phyloP scores from a whole-genome alignment of 2,888 invertebrate species.

The Caenorhabditis becei region DNA sequence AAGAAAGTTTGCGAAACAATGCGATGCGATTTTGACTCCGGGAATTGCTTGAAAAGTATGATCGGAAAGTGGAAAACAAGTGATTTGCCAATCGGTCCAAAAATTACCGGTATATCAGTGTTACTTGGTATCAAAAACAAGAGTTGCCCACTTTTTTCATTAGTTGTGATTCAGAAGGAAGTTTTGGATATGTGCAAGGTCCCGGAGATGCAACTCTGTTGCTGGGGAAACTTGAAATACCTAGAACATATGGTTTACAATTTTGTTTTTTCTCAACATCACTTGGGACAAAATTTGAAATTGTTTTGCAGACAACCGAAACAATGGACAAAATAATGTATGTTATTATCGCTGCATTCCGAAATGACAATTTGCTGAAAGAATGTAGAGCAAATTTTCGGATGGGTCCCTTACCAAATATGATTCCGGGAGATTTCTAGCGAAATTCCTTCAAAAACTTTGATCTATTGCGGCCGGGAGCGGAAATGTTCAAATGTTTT shows the following conservation, averaged over 20 bases:
- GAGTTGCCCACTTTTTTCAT: not conserved
- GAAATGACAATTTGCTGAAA: too few relatives aligned
- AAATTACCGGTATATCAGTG: conserved; percentile 52
- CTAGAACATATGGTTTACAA: conserved; percentile 68
- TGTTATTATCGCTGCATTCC: too few relatives aligned
- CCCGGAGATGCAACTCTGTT: conserved; percentile 65
- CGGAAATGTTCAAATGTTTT: too few relatives aligned
- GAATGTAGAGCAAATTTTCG: too few relatives aligned
- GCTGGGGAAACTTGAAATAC: conserved; percentile 64
- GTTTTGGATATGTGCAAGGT: conserved; percentile 71
- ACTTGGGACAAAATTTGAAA: conserved; percentile 51
- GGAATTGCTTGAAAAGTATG: conserved; percentile 61
- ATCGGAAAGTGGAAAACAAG: conserved; percentile 56
- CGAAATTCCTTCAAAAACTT: too few relatives aligned
- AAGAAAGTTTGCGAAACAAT: conserved; percentile 63
- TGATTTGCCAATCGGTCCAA: conserved; percentile 54
- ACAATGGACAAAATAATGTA: conserved; percentile 19
- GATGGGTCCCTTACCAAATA: too few relatives aligned
- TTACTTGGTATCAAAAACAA: conserved; percentile 56
- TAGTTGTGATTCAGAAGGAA: conserved; percentile 58
- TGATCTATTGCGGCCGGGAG: too few relatives aligned
- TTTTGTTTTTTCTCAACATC: conserved; percentile 73
- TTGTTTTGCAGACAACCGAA: conserved; percentile 36
- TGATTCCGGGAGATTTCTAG: too few relatives aligned
- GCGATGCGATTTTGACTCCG: conserved; percentile 72